Base-by-base conservation (phyloP, 2,888 invertebrate genomes). In the Brenthis ino region DNA sequence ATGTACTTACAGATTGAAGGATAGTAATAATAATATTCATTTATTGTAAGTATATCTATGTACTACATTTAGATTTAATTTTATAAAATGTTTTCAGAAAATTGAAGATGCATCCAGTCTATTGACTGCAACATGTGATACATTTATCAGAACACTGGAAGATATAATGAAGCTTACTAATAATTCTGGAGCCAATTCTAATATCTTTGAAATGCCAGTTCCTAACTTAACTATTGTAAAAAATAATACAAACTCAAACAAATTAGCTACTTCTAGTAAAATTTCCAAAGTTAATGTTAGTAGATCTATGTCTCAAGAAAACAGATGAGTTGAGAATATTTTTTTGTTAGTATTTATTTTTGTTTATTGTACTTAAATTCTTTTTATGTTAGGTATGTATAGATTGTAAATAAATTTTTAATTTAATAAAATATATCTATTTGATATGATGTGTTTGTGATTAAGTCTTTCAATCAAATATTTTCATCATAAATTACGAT, bases 71-170 rank as follows among this genome's bases (percentile, higher is more conserved):
- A 20, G 1, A 13, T 43, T 16, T 58, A 43, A 33, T 13, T 57
- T 71, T 63, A 72, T 71, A 61, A 64, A 20, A 12, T 20, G 12
- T 50, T 65, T 94, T 57, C 89, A 96, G 95, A 95, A 94, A 93
- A 93, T 96, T 80, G 94, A 95, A 80, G 96, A 96, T 85, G 95
- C 95, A 4, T 95, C 96, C 12, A 95, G 95, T 80, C 91, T 96
- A 74, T 87, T 97, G 51, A 95, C 95, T 71, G 96, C 95, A 55
- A 97, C 97, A 64, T 97, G 97, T 93, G 97, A 97, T 88, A 96
- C 96, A 48, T 97, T 97, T 85, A 96, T 97, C 74, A 94, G 95
- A 82, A 96, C 96, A 28, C 90, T 97, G 77, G 97, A 97, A 86
- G 96, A 96, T 76, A 96, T 96, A 77, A 96, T 97, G 95, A 94